Base-by-base conservation (phyloP, 2,888 invertebrate genomes). In the Diaphora mendica region DNA sequence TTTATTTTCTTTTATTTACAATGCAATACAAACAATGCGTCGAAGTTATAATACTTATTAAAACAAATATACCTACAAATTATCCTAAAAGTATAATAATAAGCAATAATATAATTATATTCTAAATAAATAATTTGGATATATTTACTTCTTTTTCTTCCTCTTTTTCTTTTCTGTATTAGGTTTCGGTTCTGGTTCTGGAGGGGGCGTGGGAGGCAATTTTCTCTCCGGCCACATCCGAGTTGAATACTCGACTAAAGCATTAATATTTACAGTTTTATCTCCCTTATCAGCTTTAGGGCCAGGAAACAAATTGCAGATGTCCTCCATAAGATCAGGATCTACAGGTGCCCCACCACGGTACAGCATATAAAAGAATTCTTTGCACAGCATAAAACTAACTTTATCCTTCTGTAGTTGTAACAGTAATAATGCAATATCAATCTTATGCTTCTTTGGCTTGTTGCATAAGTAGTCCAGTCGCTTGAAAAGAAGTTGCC, bases 211-310 rank as follows among this genome's bases (percentile, higher is more conserved):
- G 0, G 88, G 88, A 1, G 91, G 93, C 48, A 93, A 76, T 48
- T 89, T 82, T 26, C 88, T 88, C 2, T 93, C 92, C 5, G 94
- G 93, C 93, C 93, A 94, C 81, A 91, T 91, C 42, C 91, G 86
- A 68, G 82, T 84, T n/a, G 91, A 81, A 77, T 86, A 94, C 30
- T 93, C 93, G 2, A 84, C 89, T 59, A 93, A 35, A 13, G 72
- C 42, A 9, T 59, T 77, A 4, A 93, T 70, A 83, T 91, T 83
- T 35, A 94, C 84, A 7, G 82, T 86, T 77, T 88, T 92, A 2
- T 77, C 13, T 2, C 77, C 13, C 77, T 93, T 93, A 4, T 78
- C 71, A 33, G 73, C 71, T 67, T 78, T 83, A 20, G 90, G 85
- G 5, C 89, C 93, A 39, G 89, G 71, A 75, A 93, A 93, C 0